These are phyloP conservation scores for Neosilurus mollespiculum DNA, from an alignment of 2,797 vertebrate species.

Conservation along the genomic window DNA sequence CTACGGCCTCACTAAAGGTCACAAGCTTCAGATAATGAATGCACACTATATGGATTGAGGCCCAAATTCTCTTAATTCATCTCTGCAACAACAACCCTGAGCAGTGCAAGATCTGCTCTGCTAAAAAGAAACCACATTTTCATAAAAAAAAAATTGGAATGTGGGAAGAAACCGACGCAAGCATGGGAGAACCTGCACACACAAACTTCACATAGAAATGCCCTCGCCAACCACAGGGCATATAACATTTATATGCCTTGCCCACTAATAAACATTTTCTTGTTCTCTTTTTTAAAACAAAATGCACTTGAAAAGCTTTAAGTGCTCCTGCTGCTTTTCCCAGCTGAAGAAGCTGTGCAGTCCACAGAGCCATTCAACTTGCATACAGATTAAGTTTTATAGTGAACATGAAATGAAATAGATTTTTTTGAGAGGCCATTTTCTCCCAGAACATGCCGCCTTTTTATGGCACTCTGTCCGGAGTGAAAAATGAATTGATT, in stretches of 20 bases:
- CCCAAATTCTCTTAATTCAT: not conserved
- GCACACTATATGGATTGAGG: not conserved
- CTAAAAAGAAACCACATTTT: too few species aligned
- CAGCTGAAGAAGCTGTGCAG: constrained; percentile 18
- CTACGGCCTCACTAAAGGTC: not conserved
- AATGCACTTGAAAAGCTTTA: not conserved
- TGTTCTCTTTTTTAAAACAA: not conserved
- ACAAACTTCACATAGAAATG: too few species aligned
- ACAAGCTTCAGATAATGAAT: not conserved
- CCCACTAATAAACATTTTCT: not conserved
- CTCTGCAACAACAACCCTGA: not conserved
- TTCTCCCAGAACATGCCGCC: constrained; percentile 7
- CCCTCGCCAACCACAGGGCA: too few species aligned
- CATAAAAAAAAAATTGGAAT: not conserved
- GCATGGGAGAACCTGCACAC: too few species aligned
- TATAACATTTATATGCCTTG: too few species aligned
- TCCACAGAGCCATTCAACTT: not conserved
- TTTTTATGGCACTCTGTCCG: constrained; percentile 1
- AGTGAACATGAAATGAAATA: constrained; percentile 31
- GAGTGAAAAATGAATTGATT: constrained; percentile 34
- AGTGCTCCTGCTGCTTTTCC: not conserved
- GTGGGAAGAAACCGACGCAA: too few species aligned
- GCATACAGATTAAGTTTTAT: constrained; percentile 13
- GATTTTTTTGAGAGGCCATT: constrained; percentile 13
- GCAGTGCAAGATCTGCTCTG: too few species aligned